Evolutionary conservation across 2,888 invertebrate species (phyloP), one percentile per base, ranked within the genome.

Genomic region (Ptychoptera albimana): DNA sequence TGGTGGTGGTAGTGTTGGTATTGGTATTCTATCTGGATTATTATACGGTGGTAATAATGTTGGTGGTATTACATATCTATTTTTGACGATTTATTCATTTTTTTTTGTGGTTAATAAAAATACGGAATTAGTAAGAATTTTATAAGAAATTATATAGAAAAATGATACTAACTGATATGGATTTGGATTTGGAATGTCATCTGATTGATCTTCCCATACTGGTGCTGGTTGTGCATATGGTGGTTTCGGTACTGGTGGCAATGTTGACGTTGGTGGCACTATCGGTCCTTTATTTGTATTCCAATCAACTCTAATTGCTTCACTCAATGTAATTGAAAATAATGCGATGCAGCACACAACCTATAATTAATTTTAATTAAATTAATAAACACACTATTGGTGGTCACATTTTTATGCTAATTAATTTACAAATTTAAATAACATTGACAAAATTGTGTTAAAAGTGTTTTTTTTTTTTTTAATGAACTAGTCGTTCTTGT

Each of bases 221-320:
- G 75, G 72, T 50, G 75, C 75, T 2, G 76, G 76, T 23, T 58
- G 61, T 14, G 72, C 66, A 57, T 64, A 71, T 40, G 74, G 74
- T 57, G 65, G 71, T 52, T 63, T 51, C 15, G 63, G 69, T 1
- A 67, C 67, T 52, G 66, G 63, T 49, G 64, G 60, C 7, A 68
- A 65, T 49, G 70, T 71, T 48, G 73, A 71, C 49, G 69, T 61
- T 43, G 74, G 73, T 14, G 75, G 75, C 57, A 67, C 64, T 40
- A 76, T 75, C 38, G 75, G 75, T 13, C 76, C 76, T 7, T 58
- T 68, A 52, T 71, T 75, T 2, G 76, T 76, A 54, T 75, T 75
- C 58, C 67, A 76, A 58, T 73, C 72, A 48, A 76, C 76, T 64
- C 70, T 72, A 65, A 76, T 75, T 51, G 71, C 69, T 39, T 70